Evolutionary conservation across 1,140 invertebrate species (phyloP).

Genomic region (Zaprionus camerounensis): DNA sequence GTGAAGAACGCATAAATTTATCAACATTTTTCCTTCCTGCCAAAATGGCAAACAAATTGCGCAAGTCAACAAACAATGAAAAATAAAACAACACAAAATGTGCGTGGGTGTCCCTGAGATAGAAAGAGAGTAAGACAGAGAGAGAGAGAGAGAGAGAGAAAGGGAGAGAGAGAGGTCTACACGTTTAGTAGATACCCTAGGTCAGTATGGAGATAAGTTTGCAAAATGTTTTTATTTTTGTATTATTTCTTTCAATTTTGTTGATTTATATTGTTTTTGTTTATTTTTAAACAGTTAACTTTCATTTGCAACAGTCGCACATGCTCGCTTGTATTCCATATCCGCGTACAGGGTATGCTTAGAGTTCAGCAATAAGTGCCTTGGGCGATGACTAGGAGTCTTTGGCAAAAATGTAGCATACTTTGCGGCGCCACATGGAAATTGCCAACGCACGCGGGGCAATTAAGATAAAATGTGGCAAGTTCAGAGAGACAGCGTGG

Average conservation of each 20-base stretch:
- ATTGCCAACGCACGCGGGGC: conserved; percentile 53
- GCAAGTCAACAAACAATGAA: conserved; percentile 22
- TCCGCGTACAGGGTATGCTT: conserved; percentile 1
- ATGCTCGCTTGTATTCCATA: not conserved
- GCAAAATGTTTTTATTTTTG: not conserved
- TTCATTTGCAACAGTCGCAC: not conserved
- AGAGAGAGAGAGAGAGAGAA: not conserved
- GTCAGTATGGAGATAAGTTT: not conserved
- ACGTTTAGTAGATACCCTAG: not conserved
- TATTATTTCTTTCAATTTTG: not conserved
- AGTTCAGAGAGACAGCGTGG: not conserved
- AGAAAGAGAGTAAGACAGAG: not conserved
- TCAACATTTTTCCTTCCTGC: conserved; percentile 36
- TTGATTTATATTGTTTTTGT: no score
- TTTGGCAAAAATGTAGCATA: conserved; percentile 29
- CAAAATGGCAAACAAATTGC: conserved; percentile 41
- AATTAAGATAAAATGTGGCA: conserved; percentile 71
- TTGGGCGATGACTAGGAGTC: not conserved
- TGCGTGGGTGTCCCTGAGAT: not conserved
- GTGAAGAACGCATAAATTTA: conserved; percentile 21
- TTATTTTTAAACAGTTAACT: no score
- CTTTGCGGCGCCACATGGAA: conserved; percentile 46
- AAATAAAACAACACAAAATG: not conserved
- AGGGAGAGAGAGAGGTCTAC: not conserved
- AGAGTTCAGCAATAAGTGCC: conserved; percentile 5